Base-by-base conservation (phyloP, 2,888 invertebrate genomes). In the Callinectes sapidus region DNA sequence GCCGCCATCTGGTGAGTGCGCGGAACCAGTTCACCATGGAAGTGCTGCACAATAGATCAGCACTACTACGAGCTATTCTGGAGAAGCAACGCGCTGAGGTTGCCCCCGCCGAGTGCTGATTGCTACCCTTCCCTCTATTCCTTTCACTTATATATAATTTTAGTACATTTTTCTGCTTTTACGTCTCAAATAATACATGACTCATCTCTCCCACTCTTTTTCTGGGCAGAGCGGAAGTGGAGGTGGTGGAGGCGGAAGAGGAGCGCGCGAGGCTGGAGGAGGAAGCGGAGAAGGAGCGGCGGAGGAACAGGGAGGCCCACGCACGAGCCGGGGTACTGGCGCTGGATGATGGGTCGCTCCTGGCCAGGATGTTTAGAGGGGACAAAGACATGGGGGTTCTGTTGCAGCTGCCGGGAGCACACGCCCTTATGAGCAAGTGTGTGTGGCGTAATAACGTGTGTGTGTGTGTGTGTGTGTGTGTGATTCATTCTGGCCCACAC, bases 371-470 rank as follows among this genome's bases (percentile, higher is more conserved):
- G 94, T 90, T 94, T n/a, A 86, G 88, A 13, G 94, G 94, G 18
- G 94, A 94, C 81, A 91, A 88, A 54, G 93, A 94, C 28, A 89
- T 93, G 91, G 90, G 90, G 2, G 92, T 93, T 13, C 86, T 94
- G 18, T 81, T 93, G 14, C 77, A 90, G 14, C 94, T 94, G 10
- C 93, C 90, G 1, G 94, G 94, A 16, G 94, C 93, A 14, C 91
- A 94, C 42, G 87, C 92, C 16, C 87, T 94, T 14, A 92, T 94
- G 88, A 86, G 81, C 81, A 94, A 92, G 94, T 94, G 92, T 61
- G n/a, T 71, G 48, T 48, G 48, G 48, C 10, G 48, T 8, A 48
- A 42, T n/a, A n/a, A n/a, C n/a, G 55, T 55, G 55, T 55, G 55
- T 55, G 55, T 61, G 61, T 61, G 61, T 61, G 18, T 61, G 61